Percentiles rank a stretch among this genome's conserved stretches.
phyloP scores from a whole-genome alignment of 2,797 vertebrate species.

The Ceryle rudis region DNA sequence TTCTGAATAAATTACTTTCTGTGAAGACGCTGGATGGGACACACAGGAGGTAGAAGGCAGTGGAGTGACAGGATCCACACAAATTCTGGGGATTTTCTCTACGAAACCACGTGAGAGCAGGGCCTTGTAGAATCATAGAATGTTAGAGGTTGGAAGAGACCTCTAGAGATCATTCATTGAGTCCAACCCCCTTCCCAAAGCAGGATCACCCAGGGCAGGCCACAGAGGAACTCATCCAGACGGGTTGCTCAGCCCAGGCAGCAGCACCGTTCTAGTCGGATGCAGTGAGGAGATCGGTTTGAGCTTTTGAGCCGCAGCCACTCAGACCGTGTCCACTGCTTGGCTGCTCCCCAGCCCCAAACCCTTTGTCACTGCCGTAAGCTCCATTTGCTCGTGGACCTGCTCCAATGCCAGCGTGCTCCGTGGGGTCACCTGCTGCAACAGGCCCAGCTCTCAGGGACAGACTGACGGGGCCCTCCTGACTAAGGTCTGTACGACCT shows the following conservation, averaged over 20 bases:
- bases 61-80: not conserved
- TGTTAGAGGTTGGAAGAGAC: too few species aligned
- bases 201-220: too few species aligned
- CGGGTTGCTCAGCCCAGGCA: not conserved
- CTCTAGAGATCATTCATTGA: too few species aligned
- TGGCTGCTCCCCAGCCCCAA: not conserved
- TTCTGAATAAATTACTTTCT: not conserved
- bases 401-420: not conserved
- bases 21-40: not conserved
- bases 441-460: not conserved
- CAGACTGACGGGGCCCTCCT: slow-evolving; percentile 57
- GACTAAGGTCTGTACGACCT: slow-evolving; percentile 66
- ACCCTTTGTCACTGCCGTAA: fast-evolving
- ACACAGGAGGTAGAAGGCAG: not conserved
- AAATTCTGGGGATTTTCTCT: not conserved
- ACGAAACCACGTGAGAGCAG: not conserved
- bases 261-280: not conserved
- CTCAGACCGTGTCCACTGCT: fast-evolving
- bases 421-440: fast-evolving
- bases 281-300: fast-evolving
- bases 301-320: not conserved
- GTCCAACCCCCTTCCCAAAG: too few species aligned
- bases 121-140: too few species aligned
- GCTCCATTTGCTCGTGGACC: not conserved
- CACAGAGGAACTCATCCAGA: too few species aligned